These are phyloP conservation scores for Tichodroma muraria DNA, from an alignment of 2,113 vertebrate genomes.

Conservation along the genomic window DNA sequence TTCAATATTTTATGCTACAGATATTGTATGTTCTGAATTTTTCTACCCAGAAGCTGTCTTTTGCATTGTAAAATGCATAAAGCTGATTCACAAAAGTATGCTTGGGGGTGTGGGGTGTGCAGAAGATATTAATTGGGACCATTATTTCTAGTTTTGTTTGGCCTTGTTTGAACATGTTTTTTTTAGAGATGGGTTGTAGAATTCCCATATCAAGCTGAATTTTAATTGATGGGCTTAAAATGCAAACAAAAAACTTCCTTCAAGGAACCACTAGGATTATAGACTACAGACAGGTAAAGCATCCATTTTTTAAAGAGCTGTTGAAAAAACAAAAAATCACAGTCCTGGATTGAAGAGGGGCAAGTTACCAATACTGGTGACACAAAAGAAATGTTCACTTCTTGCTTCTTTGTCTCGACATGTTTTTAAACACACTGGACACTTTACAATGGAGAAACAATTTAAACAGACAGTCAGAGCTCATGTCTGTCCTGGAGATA, in stretches of 20 bases:
- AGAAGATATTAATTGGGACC: neutral
- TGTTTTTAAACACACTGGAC: neutral
- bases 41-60: neutral
- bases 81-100: neutral
- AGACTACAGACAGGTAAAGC: neutral
- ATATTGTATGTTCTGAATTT: neutral
- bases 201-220: neutral
- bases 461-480: neutral
- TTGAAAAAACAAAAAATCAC: neutral
- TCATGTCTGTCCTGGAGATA: neutral
- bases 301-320: neutral
- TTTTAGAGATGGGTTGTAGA: neutral
- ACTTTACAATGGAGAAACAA: neutral
- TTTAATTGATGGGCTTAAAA: neutral
- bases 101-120: neutral
- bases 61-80: neutral
- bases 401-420: neutral
- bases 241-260: neutral
- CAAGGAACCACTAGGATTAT: neutral
- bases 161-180: neutral
- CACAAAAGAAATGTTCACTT: neutral
- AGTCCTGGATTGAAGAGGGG: fast-evolving
- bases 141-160: neutral
- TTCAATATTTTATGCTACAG: neutral
- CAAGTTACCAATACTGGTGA: neutral